Evolutionary conservation across 2,113 vertebrate genomes (phyloP), one percentile per base, ranked within the genome.

Genomic region (Hepsetus odoe): DNA sequence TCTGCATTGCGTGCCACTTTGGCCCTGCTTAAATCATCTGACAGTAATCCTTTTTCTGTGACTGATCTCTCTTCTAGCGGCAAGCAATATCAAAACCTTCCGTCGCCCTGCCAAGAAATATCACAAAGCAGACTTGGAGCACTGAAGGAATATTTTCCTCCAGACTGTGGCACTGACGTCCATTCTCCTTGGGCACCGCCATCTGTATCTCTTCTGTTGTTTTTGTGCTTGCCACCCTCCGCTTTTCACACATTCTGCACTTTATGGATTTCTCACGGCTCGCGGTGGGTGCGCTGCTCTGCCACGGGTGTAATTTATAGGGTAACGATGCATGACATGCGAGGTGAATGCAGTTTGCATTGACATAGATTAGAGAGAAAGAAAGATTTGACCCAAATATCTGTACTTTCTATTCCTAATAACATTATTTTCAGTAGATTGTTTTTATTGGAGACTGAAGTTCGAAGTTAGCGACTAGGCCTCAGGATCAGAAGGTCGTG

Each of bases 321-420:
- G 56, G 65, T 84, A 84, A 81, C 78, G 79, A 66, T 71, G 82
- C 79, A 64, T 42, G 55, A 69, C 69, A 72, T 77, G 61, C 53
- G 73, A 73, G 73, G 59, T 82, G 68, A 76, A 76, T 76, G 59
- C 22, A 2, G 73, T 82, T 82, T 74, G 67, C 81, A 79, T 79
- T 53, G 59, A 74, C 77, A 46, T 22, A 38, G 33, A 61, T 53
- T 51, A 61, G 66, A 62, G n/a, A n/a, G n/a, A 38, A 73, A 30
- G 44, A 46, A 64, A 72, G 40, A 67, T 73, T 69, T 20, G 74
- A 30, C n/a, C 26, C 46, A n/a, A n/a, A n/a, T n/a, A n/a, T n/a
- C n/a, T n/a, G n/a, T n/a, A n/a, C n/a, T n/a, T n/a, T n/a, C n/a
- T n/a, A n/a, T n/a, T n/a, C n/a, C n/a, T n/a, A n/a, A n/a, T n/a